Evolutionary conservation across 2,113 vertebrate species (phyloP).

Genomic region (Micronycteris hirsuta): DNA sequence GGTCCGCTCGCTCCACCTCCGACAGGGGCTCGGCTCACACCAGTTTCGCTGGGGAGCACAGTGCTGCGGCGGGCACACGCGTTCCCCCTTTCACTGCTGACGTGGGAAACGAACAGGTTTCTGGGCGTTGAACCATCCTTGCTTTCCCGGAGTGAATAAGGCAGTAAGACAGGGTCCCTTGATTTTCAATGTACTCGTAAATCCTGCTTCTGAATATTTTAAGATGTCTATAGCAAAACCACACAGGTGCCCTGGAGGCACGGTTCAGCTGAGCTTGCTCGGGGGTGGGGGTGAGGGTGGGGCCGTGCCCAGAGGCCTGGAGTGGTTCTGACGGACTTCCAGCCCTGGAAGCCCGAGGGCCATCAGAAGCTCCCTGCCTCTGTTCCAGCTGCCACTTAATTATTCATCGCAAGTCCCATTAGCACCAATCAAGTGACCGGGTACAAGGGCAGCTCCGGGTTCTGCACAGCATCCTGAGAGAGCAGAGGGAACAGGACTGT

Average conservation of each 20-base stretch:
- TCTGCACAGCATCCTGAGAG: background rate
- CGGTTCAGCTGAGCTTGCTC: background rate
- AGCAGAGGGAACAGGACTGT: background rate
- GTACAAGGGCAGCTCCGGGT: background rate
- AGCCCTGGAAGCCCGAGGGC: too few species aligned
- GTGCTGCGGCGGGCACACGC: fast-evolving
- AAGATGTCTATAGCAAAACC: background rate
- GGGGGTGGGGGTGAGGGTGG: fast-evolving
- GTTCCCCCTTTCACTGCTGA: background rate
- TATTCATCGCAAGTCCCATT: background rate
- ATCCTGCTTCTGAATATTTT: background rate
- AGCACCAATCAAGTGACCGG: background rate
- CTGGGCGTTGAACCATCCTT: background rate
- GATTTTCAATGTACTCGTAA: background rate
- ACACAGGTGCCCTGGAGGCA: background rate
- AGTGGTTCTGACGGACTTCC: fast-evolving
- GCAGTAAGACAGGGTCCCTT: fast-evolving
- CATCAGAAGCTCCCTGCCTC: fast-evolving
- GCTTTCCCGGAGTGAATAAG: background rate
- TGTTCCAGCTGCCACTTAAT: background rate
- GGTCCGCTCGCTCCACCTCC: too few species aligned
- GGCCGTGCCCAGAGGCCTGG: too few species aligned
- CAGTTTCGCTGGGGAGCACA: fast-evolving
- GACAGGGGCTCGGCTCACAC: background rate
- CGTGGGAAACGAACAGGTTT: fast-evolving